phyloP scores from a whole-genome alignment of 2,113 vertebrate genomes.

The Mixornis gularis region DNA sequence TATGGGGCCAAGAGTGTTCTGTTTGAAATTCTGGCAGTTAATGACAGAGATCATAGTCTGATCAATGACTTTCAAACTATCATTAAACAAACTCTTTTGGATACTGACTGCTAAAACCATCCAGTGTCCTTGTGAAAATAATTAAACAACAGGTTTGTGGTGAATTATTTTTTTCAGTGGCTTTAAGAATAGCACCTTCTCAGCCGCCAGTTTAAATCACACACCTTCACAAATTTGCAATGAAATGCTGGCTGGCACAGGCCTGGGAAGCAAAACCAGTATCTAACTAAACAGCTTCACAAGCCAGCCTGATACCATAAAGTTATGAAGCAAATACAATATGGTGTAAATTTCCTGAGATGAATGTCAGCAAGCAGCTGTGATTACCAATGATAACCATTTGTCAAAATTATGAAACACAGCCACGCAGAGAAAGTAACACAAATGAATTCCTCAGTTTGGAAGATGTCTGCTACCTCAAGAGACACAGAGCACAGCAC shows the following conservation, averaged over 20 bases:
- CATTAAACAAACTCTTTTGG: background rate
- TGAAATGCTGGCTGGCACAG: background rate
- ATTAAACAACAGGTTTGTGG: background rate
- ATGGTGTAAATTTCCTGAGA: background rate
- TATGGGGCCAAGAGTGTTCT: background rate
- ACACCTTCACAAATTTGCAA: background rate
- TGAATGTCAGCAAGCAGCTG: background rate
- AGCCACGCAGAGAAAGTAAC: background rate
- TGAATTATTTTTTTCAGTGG: background rate
- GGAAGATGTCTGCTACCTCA: background rate
- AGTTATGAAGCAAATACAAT: background rate
- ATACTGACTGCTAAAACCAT: background rate
- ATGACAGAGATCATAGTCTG: background rate
- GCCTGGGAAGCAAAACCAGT: background rate
- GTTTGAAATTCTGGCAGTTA: background rate
- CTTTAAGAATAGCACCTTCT: background rate
- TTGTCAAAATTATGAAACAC: background rate
- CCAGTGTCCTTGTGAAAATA: background rate
- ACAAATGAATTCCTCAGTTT: background rate
- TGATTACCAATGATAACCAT: background rate
- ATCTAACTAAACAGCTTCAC: background rate
- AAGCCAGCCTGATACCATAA: background rate
- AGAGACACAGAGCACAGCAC: background rate
- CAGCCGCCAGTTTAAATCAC: background rate
- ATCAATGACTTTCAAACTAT: background rate